Percentiles rank a stretch among this genome's conserved stretches.
Conservation (phyloP, 2,888 invertebrate genomes). For the Mechanitis mazaeus region DNA sequence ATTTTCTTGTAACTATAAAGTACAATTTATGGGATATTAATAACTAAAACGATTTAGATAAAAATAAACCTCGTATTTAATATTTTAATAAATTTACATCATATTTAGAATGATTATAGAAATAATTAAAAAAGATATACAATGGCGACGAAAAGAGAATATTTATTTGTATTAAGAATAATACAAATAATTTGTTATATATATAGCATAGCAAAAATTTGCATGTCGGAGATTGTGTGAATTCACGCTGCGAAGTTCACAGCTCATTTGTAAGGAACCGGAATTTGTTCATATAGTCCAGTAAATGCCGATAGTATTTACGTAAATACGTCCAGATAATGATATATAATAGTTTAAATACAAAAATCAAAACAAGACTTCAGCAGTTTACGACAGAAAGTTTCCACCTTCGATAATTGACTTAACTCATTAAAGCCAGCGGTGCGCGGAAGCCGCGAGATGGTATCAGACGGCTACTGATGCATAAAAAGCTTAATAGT, state of each 20-base stretch:
- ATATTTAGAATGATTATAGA: slow-evolving; percentile 33
- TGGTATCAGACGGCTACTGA: slow-evolving; percentile 60
- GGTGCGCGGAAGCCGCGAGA: slow-evolving; percentile 64
- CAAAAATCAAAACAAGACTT: too few species aligned
- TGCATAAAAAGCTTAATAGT: slow-evolving; percentile 62
- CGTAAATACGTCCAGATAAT: too few species aligned
- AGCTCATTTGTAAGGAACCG: too few species aligned
- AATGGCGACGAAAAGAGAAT: too few species aligned
- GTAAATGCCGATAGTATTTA: too few species aligned
- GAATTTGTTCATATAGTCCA: too few species aligned
- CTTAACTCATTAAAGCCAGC: slow-evolving; percentile 64
- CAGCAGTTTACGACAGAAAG: slow-evolving; percentile 32
- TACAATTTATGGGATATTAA: slow-evolving; percentile 61
- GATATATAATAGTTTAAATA: too few species aligned
- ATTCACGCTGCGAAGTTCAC: too few species aligned
- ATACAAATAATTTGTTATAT: too few species aligned
- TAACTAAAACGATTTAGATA: slow-evolving; percentile 50
- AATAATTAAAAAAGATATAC: slow-evolving; percentile 21
- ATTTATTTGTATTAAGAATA: too few species aligned
- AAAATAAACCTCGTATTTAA: slow-evolving; percentile 51
- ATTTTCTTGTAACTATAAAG: slow-evolving; percentile 58
- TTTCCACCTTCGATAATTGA: slow-evolving; percentile 56
- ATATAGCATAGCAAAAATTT: too few species aligned
- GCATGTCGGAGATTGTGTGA: too few species aligned
- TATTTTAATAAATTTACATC: slow-evolving; percentile 22